phyloP scores from a whole-genome alignment of 1,140 invertebrate species.

The Halesus radiatus region DNA sequence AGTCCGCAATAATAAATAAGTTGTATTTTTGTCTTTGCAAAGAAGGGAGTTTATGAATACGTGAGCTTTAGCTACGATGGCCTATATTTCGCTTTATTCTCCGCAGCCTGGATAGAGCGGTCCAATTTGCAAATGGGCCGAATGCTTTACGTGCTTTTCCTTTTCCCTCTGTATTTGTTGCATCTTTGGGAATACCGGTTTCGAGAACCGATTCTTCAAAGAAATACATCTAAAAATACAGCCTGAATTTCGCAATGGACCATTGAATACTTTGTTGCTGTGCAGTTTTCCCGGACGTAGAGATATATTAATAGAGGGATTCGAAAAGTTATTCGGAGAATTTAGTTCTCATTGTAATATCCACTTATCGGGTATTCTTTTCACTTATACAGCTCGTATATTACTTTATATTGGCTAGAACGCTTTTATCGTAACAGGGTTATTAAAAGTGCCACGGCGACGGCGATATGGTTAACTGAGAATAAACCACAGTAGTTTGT shows the following conservation, averaged over 20 bases:
- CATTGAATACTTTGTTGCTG: no score
- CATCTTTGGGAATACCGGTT: slow-evolving; percentile 35
- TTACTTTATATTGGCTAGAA: neutral
- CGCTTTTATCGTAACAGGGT: neutral
- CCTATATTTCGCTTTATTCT: neutral
- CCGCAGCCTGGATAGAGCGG: slow-evolving; percentile 28
- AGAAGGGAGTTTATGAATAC: no score
- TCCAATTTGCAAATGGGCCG: slow-evolving; percentile 55
- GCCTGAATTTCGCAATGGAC: no score
- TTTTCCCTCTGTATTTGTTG: slow-evolving; percentile 30
- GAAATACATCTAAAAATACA: neutral
- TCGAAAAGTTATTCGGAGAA: no score
- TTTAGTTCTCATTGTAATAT: no score
- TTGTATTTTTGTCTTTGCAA: no score
- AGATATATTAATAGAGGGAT: no score
- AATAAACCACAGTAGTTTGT: neutral
- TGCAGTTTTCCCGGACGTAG: no score
- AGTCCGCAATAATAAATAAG: no score
- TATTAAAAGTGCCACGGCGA: neutral
- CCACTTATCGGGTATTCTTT: no score
- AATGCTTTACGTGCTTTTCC: slow-evolving; percentile 16
- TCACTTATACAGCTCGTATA: no score
- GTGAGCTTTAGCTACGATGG: neutral
- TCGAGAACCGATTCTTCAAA: slow-evolving; percentile 2
- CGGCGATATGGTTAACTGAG: neutral